Conservation (phyloP, 2,888 invertebrate species). For the Synanthedon vespiformis region DNA sequence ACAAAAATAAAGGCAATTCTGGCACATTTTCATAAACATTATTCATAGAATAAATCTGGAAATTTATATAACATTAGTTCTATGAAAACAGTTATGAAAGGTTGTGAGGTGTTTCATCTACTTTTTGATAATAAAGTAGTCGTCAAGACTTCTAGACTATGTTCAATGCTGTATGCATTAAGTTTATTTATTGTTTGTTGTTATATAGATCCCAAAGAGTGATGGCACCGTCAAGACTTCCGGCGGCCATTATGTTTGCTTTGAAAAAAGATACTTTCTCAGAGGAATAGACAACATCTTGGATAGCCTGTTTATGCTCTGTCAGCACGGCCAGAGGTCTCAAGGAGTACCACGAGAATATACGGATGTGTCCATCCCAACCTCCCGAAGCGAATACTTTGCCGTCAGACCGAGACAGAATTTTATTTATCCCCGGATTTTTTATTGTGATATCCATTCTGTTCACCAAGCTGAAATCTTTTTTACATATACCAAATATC, state of each 20-base stretch:
- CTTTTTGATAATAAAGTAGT: not conserved
- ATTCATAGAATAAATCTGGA: slow-evolving; percentile 5
- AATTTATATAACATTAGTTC: not conserved
- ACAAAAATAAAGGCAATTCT: slow-evolving; percentile 32
- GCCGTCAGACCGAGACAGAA: slow-evolving; percentile 75
- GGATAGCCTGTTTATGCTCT: slow-evolving; percentile 77
- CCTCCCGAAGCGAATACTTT: slow-evolving; percentile 81
- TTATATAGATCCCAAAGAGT: slow-evolving; percentile 87
- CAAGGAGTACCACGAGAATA: slow-evolving; percentile 83
- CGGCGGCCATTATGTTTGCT: slow-evolving; percentile 82
- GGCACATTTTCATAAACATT: slow-evolving; percentile 17
- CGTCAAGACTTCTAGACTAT: not conserved
- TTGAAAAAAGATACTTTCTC: slow-evolving; percentile 76
- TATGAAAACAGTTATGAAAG: not conserved
- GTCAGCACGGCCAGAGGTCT: slow-evolving; percentile 79
- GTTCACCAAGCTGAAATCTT: slow-evolving; percentile 66
- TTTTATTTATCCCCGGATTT: slow-evolving; percentile 78
- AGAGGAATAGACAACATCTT: slow-evolving; percentile 78
- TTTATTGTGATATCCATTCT: slow-evolving; percentile 75
- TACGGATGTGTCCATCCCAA: slow-evolving; percentile 81
- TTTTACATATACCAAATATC: slow-evolving; percentile 70
- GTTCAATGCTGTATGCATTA: not conserved
- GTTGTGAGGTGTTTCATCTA: not conserved
- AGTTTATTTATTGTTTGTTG: slow-evolving; percentile 25
- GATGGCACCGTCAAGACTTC: slow-evolving; percentile 80